phyloP scores from a whole-genome alignment of 2,113 vertebrate species.

The Sinocyclocheilus anshuiensis region DNA sequence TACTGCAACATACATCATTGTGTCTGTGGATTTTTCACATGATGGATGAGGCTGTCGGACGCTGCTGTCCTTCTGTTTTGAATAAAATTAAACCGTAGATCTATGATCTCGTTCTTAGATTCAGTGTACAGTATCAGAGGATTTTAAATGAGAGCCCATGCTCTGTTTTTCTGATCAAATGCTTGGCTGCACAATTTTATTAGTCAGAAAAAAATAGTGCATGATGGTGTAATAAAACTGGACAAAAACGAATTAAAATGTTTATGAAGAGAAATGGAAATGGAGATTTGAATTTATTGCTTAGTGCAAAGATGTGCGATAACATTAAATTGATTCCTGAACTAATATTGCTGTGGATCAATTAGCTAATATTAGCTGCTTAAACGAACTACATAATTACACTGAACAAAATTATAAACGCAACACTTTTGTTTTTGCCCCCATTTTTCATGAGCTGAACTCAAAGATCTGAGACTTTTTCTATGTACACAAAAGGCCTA shows the following conservation, averaged over 20 bases:
- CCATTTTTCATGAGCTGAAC: too few species aligned
- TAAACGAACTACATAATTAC: conserved; percentile 5
- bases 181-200: neutral
- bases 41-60: neutral
- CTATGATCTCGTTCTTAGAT: neutral
- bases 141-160: neutral
- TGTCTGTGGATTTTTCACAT: neutral
- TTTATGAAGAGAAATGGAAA: neutral
- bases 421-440: too few species aligned
- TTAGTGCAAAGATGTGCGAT: neutral
- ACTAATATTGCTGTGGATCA: neutral
- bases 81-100: neutral
- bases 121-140: neutral
- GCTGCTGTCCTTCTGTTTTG: too few species aligned
- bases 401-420: too few species aligned
- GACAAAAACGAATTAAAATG: neutral
- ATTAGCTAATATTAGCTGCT: conserved; percentile 7
- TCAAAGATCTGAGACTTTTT: too few species aligned
- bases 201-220: neutral
- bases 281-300: too few species aligned
- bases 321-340: conserved; percentile 1
- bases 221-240: neutral
- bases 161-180: too few species aligned
- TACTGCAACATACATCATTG: neutral
- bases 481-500: too few species aligned